A percentile compares a stretch with the other conserved stretches of the same genome.
Conservation (phyloP, 1,140 invertebrate genomes). For the Aphis gossypii region DNA sequence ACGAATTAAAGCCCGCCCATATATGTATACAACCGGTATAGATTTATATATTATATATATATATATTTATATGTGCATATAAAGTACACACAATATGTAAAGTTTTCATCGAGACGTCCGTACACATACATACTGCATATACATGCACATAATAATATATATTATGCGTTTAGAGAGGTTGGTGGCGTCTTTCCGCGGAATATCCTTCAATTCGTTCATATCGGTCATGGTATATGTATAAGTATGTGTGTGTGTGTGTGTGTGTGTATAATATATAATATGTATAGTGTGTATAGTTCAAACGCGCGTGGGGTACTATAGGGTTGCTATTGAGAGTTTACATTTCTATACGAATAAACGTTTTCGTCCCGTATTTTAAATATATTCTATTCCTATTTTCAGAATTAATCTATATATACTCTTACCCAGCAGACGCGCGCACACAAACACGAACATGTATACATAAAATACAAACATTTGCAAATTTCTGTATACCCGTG, state of each 20-base stretch:
- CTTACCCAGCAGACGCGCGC: neutral
- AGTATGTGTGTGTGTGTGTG: neutral
- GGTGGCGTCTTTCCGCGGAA: neutral
- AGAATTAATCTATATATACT: neutral
- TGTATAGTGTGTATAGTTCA: neutral
- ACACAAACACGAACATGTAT: neutral
- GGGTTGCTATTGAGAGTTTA: neutral
- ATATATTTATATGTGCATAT: neutral
- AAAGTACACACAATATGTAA: neutral
- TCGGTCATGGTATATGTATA: neutral
- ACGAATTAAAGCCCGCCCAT: neutral
- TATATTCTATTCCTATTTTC: conserved; percentile 7
- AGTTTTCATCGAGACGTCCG: neutral
- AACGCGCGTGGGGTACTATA: neutral
- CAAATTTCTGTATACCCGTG: neutral
- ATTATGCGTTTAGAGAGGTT: neutral
- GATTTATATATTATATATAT: neutral
- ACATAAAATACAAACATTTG: neutral
- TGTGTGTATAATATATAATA: neutral
- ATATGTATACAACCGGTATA: neutral
- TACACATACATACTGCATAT: neutral
- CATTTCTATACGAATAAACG: neutral
- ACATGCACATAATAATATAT: too few relatives aligned
- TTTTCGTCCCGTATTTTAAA: neutral
- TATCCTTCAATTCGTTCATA: neutral